Conservation (phyloP, 2,113 vertebrate genomes). For the Carassius carassius region DNA sequence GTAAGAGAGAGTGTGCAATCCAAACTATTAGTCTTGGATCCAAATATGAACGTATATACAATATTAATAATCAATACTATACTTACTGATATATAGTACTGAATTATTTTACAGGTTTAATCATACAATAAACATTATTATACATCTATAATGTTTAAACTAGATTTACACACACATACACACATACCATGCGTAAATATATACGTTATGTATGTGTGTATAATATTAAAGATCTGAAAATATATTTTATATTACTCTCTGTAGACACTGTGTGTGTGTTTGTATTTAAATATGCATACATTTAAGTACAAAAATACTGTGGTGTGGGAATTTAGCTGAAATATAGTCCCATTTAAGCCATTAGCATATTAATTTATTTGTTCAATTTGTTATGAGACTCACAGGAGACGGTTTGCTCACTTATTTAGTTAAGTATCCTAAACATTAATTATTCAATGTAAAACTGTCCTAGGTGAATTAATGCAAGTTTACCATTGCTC, state of each 20-base stretch:
- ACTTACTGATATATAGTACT: background rate
- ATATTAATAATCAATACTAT: background rate
- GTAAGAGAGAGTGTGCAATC: background rate
- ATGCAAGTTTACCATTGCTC: constrained; percentile 20
- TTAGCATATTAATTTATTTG: background rate
- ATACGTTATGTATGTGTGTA: background rate
- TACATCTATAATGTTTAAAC: background rate
- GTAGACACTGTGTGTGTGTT: background rate
- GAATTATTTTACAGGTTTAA: background rate
- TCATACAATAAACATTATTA: background rate
- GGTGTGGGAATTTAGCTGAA: background rate
- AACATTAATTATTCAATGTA: constrained; percentile 24
- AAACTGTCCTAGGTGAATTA: constrained; percentile 23
- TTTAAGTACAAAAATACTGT: background rate
- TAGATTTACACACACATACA: background rate
- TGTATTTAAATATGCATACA: background rate
- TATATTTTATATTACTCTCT: background rate
- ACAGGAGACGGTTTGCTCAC: background rate
- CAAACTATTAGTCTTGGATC: background rate
- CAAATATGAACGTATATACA: background rate
- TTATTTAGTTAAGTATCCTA: background rate
- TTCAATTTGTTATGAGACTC: background rate
- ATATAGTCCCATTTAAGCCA: background rate
- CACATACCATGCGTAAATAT: background rate
- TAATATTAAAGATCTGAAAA: no score